Evolutionary conservation across 2,888 invertebrate genomes (phyloP).

Genomic region (Plagodis pulveraria): DNA sequence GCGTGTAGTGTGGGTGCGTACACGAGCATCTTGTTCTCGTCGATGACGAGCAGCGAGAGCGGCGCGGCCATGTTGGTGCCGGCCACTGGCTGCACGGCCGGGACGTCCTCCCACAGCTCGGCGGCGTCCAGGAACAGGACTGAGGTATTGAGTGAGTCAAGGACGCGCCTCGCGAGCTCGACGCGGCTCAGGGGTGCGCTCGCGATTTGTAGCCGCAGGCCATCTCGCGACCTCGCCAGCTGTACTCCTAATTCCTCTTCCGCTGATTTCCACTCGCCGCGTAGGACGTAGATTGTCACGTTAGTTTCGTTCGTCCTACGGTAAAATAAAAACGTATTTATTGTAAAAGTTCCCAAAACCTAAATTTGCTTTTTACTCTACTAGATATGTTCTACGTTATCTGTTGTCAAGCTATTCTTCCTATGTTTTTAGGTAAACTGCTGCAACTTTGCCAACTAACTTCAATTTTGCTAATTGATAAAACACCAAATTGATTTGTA

Average conservation of each 20-base stretch:
- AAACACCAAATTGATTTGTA: too few relatives aligned
- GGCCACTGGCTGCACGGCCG: neutral
- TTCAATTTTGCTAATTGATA: too few relatives aligned
- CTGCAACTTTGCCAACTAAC: too few relatives aligned
- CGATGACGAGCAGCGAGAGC: neutral
- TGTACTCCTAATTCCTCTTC: neutral
- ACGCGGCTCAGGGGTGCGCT: neutral
- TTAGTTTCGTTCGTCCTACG: too few relatives aligned
- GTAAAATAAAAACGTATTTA: too few relatives aligned
- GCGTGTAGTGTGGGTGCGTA: neutral
- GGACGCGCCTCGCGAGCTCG: neutral
- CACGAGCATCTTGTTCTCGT: neutral
- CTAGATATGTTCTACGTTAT: too few relatives aligned
- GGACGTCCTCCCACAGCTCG: neutral
- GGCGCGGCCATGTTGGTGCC: too few relatives aligned
- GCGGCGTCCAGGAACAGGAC: constrained; percentile 6
- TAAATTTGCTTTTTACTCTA: too few relatives aligned
- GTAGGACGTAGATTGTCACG: neutral
- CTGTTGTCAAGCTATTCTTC: too few relatives aligned
- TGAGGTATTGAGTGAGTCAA: neutral
- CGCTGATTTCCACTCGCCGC: neutral
- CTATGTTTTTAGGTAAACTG: too few relatives aligned
- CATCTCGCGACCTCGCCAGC: neutral
- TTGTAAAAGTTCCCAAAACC: too few relatives aligned
- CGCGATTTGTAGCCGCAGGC: neutral